Percentiles rank a stretch among this genome's conserved stretches.
Conservation (phyloP, 2,888 invertebrate genomes). For the Colletes collaris region DNA sequence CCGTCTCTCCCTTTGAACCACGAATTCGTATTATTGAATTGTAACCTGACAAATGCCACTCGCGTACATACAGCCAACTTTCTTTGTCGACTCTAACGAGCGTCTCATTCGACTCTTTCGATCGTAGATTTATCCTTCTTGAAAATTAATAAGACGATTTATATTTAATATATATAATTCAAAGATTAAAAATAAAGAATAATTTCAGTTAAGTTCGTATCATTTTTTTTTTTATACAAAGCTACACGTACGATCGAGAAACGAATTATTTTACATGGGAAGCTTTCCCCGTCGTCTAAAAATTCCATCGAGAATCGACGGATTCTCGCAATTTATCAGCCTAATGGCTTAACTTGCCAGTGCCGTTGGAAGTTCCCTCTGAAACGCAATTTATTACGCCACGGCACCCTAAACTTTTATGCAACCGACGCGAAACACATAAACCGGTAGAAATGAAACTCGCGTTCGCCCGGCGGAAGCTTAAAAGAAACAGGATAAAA, state of each 20-base stretch:
- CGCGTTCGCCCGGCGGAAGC: not conserved
- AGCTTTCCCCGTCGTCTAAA: not conserved
- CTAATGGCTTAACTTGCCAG: constrained; percentile 22
- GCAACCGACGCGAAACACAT: constrained; percentile 17
- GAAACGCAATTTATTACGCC: constrained; percentile 12
- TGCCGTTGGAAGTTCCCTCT: not conserved
- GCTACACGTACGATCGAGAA: no score
- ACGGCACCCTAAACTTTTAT: constrained; percentile 16
- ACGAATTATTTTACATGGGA: not conserved
- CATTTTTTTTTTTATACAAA: no score
- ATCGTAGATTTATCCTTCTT: no score
- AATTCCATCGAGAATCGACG: not conserved
- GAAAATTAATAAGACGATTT: no score
- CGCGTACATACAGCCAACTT: no score
- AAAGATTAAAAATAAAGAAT: no score
- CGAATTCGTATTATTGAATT: not conserved
- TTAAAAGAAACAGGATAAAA: constrained; percentile 1
- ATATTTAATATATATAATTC: no score
- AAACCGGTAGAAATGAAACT: constrained; percentile 2
- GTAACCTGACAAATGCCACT: no score
- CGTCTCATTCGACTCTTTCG: no score
- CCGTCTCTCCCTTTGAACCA: not conserved
- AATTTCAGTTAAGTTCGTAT: no score
- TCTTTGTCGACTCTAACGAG: no score
- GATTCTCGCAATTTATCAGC: constrained; percentile 11